phyloP scores from a whole-genome alignment of 1,140 invertebrate genomes.

The Brachionus calyciflorus region DNA sequence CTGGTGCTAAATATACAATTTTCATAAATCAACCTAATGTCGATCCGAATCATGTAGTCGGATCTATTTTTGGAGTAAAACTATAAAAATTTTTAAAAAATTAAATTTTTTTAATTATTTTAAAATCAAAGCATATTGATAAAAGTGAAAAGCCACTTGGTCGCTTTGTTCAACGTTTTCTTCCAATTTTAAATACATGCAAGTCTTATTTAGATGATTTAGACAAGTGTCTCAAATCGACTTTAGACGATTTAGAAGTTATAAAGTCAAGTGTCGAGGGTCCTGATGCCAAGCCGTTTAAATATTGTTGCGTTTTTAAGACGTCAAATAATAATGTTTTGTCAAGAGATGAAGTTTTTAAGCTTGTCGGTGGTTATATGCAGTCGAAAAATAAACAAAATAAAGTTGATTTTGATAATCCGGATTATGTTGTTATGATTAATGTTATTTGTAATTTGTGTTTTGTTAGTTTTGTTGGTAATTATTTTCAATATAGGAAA shows the following conservation, averaged over 20 bases:
- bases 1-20: constrained; percentile 41
- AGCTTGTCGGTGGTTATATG: not conserved
- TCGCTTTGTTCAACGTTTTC: constrained; percentile 29
- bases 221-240: not conserved
- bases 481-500: constrained; percentile 33
- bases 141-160: constrained; percentile 29
- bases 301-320: constrained; percentile 44
- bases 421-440: constrained; percentile 28
- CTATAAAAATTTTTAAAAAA: not conserved
- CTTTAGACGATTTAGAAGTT: not conserved
- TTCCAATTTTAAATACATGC: constrained; percentile 31
- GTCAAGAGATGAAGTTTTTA: constrained; percentile 27
- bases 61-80: constrained; percentile 16
- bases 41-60: constrained; percentile 14
- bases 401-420: constrained; percentile 45
- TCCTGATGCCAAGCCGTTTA: not conserved
- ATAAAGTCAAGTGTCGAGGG: not conserved
- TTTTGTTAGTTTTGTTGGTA: constrained; percentile 19
- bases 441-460: constrained; percentile 43
- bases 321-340: constrained; percentile 35
- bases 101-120: not conserved
- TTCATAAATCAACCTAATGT: constrained; percentile 15
- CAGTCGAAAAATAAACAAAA: constrained; percentile 24
- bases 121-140: constrained; percentile 28
- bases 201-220: constrained; percentile 20